A percentile compares a stretch with the other conserved stretches of the same genome.
phyloP scores from a whole-genome alignment of 2,888 invertebrate species.

The Ctenicera cuprea region DNA sequence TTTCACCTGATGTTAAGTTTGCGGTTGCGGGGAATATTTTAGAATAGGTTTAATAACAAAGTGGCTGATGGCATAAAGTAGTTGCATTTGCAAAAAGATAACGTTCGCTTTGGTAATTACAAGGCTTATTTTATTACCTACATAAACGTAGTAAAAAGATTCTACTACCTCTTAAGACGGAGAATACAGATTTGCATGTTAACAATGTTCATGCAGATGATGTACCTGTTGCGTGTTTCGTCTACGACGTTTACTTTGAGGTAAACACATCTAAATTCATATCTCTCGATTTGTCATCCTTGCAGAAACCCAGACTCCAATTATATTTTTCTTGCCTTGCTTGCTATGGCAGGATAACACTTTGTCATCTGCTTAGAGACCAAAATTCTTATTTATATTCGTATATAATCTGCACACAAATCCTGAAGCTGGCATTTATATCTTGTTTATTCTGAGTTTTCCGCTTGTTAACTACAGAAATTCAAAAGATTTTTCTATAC shows the following conservation, averaged over 20 bases:
- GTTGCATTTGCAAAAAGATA: too few species aligned
- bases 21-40: too few species aligned
- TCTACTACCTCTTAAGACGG: too few species aligned
- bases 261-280: slow-evolving; percentile 21
- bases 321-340: slow-evolving; percentile 26
- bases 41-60: too few species aligned
- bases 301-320: slow-evolving; percentile 30
- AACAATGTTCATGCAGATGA: too few species aligned
- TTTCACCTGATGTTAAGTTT: too few species aligned
- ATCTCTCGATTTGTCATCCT: slow-evolving; percentile 23
- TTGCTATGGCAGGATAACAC: slow-evolving; percentile 29
- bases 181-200: too few species aligned
- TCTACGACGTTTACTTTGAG: background rate
- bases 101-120: too few species aligned
- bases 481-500: slow-evolving; percentile 29
- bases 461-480: slow-evolving; percentile 36
- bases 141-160: too few species aligned
- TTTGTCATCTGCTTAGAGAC: slow-evolving; percentile 34
- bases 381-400: slow-evolving; percentile 39
- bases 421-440: slow-evolving; percentile 36
- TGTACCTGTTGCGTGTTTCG: background rate
- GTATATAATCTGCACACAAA: slow-evolving; percentile 40
- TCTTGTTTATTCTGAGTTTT: slow-evolving; percentile 41
- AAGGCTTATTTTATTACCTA: too few species aligned
- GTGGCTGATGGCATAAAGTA: too few species aligned